Evolutionary conservation across 2,888 invertebrate species (phyloP).

Genomic region (Pseudococcus viburni): DNA sequence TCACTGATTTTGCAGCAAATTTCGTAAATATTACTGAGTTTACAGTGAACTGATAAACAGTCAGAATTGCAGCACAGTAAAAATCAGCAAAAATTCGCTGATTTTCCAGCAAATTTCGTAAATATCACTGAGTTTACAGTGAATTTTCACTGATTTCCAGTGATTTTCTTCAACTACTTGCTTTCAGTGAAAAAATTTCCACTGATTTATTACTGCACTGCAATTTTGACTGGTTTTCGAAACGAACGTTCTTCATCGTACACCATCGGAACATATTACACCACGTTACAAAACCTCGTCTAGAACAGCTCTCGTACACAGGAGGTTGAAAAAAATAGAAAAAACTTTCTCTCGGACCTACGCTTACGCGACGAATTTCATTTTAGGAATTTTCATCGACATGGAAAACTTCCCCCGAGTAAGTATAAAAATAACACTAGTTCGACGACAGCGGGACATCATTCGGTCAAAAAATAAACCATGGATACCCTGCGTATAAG

Average conservation of each 20-base stretch:
- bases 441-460: not conserved
- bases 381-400: not conserved
- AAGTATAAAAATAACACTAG: not conserved
- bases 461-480: slow-evolving; percentile 7
- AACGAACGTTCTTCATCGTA: not conserved
- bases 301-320: not conserved
- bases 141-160: no score
- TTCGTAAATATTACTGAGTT: no score
- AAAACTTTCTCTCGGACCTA: slow-evolving; percentile 1
- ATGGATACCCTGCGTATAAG: not conserved
- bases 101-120: no score
- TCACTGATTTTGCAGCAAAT: no score
- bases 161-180: no score
- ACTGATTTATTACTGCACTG: no score
- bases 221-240: no score
- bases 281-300: not conserved
- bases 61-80: no score
- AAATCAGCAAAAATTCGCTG: no score
- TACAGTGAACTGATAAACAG: no score
- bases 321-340: not conserved
- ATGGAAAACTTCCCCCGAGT: not conserved
- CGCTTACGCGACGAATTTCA: not conserved
- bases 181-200: no score
- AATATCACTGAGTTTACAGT: no score
- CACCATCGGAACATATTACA: not conserved